Conservation (phyloP, 2,888 invertebrate genomes). For the Glaucopsyche alexis region DNA sequence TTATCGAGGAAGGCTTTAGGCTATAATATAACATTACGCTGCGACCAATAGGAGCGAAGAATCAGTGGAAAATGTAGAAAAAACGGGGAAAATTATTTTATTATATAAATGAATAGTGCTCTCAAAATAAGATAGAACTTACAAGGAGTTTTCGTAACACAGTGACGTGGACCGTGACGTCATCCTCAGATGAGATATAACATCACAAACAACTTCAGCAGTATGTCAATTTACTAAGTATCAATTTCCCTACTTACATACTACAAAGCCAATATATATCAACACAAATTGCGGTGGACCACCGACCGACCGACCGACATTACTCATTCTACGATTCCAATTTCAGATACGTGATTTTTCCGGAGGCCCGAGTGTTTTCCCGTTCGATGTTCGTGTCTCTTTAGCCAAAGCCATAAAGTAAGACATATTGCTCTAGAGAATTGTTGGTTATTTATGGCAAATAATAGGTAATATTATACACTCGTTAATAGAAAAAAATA, state of each 20-base stretch:
- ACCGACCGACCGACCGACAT: not conserved
- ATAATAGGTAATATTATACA: no score
- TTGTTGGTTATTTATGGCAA: no score
- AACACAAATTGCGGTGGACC: constrained; percentile 10
- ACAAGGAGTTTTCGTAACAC: no score
- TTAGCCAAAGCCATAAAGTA: not conserved
- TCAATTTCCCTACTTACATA: not conserved
- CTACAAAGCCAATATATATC: not conserved
- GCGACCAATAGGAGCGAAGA: no score
- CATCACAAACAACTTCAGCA: not conserved
- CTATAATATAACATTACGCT: no score
- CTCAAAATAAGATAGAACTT: no score
- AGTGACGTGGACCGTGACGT: no score
- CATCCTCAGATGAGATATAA: not conserved
- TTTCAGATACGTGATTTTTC: constrained; percentile 18
- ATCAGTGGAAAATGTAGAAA: no score
- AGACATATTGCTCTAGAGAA: not conserved
- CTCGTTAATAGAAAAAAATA: no score
- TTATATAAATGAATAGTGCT: no score
- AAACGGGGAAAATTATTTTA: no score
- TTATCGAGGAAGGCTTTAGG: no score
- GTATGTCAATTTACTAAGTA: not conserved
- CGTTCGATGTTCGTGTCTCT: not conserved
- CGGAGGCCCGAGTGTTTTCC: not conserved
- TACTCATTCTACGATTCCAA: constrained; percentile 16